These are phyloP conservation scores for Procambarus virginalis DNA, from an alignment of 1,140 invertebrate genomes.

Conservation along the genomic window DNA sequence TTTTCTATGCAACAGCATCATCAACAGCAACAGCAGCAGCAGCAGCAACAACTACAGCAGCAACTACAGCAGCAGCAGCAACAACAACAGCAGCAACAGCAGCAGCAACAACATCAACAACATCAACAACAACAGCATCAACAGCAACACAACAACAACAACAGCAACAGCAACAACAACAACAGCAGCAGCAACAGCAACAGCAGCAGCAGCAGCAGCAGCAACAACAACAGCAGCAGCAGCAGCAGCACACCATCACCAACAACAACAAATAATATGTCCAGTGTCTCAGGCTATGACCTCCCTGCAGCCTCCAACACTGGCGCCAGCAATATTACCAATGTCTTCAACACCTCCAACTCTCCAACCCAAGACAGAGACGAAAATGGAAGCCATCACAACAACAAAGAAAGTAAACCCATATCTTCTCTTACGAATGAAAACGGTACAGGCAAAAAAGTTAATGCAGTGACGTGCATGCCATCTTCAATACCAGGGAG, in stretches of 20 bases:
- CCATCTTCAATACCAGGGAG: not conserved
- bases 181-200: constrained; percentile 72
- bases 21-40: constrained; percentile 71
- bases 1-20: constrained; percentile 55
- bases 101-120: constrained; percentile 72
- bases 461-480: constrained; percentile 15
- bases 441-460: constrained; percentile 21
- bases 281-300: constrained; percentile 30
- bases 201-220: constrained; percentile 73
- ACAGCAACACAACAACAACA: constrained; percentile 59
- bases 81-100: constrained; percentile 64
- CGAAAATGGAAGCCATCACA: constrained; percentile 1
- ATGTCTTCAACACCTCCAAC: constrained; percentile 18
- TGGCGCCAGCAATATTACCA: constrained; percentile 32
- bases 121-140: constrained; percentile 67
- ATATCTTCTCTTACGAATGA: constrained; percentile 11
- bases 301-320: constrained; percentile 37
- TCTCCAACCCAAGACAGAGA: constrained; percentile 28
- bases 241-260: constrained; percentile 73
- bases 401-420: constrained; percentile 23
- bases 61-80: constrained; percentile 71
- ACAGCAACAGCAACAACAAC: constrained; percentile 71
- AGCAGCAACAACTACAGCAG: constrained; percentile 67
- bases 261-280: constrained; percentile 59
- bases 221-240: constrained; percentile 61